Evolutionary conservation across 2,113 vertebrate species (phyloP).

Genomic region (Corythornis madagascariensis): DNA sequence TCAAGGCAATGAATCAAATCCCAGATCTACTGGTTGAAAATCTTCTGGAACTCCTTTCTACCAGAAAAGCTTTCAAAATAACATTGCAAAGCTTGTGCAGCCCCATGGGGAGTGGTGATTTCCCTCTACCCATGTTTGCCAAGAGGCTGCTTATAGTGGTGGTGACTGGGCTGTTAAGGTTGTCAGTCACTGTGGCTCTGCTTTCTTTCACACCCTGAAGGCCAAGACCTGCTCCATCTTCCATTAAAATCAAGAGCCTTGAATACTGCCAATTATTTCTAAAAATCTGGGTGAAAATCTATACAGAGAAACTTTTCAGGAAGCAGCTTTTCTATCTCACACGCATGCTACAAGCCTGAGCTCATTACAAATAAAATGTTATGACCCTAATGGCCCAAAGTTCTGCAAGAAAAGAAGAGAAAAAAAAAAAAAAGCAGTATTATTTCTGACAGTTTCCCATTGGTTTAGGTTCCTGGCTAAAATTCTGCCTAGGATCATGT

Average conservation of each 20-base stretch:
- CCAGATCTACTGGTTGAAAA: background rate
- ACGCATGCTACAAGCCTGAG: background rate
- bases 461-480: background rate
- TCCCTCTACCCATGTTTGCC: accelerated
- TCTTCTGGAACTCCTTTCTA: background rate
- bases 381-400: background rate
- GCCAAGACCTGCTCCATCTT: background rate
- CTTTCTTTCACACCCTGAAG: background rate
- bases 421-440: background rate
- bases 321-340: background rate
- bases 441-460: background rate
- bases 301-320: background rate
- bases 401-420: background rate
- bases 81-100: background rate
- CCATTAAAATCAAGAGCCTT: background rate
- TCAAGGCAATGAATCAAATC: background rate
- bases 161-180: background rate
- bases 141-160: background rate
- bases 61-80: background rate
- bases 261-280: background rate
- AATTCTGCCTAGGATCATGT: background rate
- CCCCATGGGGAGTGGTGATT: background rate
- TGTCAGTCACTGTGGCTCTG: background rate
- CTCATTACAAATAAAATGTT: background rate
- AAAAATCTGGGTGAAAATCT: background rate